Evolutionary conservation across 1,140 invertebrate genomes (phyloP), one percentile per base, ranked within the genome.

Genomic region (Cepaea nemoralis): DNA sequence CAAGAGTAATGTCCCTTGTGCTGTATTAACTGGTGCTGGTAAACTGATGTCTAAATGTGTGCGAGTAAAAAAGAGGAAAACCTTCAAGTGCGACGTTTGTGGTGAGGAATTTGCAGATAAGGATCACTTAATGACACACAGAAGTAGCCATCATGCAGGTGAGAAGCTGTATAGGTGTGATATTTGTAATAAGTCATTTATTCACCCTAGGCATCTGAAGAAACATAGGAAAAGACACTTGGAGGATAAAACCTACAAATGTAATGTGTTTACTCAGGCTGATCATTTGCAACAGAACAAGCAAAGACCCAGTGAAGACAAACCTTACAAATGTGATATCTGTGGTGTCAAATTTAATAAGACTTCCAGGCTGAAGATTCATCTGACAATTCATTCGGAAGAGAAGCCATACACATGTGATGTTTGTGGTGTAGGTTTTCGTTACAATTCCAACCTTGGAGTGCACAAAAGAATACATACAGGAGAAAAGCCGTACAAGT

Each of bases 351-450:
- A 2, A 3, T 55, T 55, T 55, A 24, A 14, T 55, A 14, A 55
- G 3, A 2, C 19, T 2, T 22, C 8, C 50, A 55, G n/a, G 19
- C 50, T 55, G 3, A 22, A 14, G 50, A 8, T 14, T 14, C 50
- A 55, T 19, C 19, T 22, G 19, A 55, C 16, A 19, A 5, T 55
- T 1, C 50, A 55, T 24, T 22, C 50, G n/a, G 50, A 96, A 96
- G 19, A 95, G 95, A 55, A 94, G 96, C 89, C 97, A 97, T 89
- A 96, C 96, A 74, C 93, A 96, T 48, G 96, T 96, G 88, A 96
- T 96, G 88, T 97, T 97, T 90, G 94, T 93, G 93, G 94, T 90
- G 94, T 95, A 93, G 22, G 6, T 14, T 55, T 55, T 55, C 3
- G 16, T 55, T 24, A 22, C 2, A 2, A 22, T 22, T 14, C 3